Base-by-base conservation (phyloP, 2,888 invertebrate species). In the Sepiola atlantica region DNA sequence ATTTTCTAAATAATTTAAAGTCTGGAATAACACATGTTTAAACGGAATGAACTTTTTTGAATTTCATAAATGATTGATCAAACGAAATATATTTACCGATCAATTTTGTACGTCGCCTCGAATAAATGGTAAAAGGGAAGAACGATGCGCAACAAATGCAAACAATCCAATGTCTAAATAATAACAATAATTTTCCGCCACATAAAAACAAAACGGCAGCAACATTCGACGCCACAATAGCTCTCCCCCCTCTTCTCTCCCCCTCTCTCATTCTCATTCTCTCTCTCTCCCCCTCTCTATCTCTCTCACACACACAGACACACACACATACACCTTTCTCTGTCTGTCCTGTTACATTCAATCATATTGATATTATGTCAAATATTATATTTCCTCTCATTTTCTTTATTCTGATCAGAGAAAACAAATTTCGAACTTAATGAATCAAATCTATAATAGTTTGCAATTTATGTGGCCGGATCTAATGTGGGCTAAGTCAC, bases 1-100 rank as follows among this genome's bases (percentile, higher is more conserved):
- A 77, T 28, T 77, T 77, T 77, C n/a, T 28, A 77, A 77, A 77
- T 77, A 77, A 77, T 77, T 77, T n/a, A 77, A n/a, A 77, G 77
- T n/a, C 77, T n/a, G 28, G 77, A 28, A n/a, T 77, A 28, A 77
- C 16, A 14, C 14, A n/a, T n/a, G n/a, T 77, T 77, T 77, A 77
- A 10, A 77, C 77, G 77, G 77, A n/a, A 77, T 77, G n/a, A 77
- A 77, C 77, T 77, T 77, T 77, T 77, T 45, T 4, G 8, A 45
- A 77, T n/a, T 4, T 77, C n/a, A 77, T 77, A 77, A 77, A 77
- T 77, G 77, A 77, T 32, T 77, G n/a, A 77, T 77, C 12, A 77
- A 21, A 32, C n/a, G n/a, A n/a, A 77, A 77, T n/a, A n/a, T 32
- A n/a, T n/a, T 1, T 16, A 32, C n/a, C 3, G 77, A 77, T n/a